Evolutionary conservation across 2,797 vertebrate genomes (phyloP).

Genomic region (Acomys russatus): DNA sequence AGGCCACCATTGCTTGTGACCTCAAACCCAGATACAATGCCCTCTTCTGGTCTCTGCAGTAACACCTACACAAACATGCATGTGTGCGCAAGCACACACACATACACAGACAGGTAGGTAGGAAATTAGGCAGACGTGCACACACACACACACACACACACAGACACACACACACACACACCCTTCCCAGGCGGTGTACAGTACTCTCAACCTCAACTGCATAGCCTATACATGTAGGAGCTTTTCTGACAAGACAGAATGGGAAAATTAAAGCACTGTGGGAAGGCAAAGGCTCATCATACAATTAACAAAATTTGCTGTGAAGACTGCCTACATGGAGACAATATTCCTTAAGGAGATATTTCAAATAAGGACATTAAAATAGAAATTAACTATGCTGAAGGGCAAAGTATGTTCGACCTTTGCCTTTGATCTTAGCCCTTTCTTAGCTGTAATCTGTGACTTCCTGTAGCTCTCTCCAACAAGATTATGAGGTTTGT

Average conservation of each 20-base stretch:
- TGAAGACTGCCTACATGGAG: background rate
- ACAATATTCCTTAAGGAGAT: background rate
- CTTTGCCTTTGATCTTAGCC: background rate
- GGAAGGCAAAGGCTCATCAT: background rate
- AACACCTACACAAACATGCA: background rate
- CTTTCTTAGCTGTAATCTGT: background rate
- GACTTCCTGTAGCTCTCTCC: background rate
- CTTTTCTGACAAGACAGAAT: background rate
- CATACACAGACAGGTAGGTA: too few species aligned
- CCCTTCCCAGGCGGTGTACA: background rate
- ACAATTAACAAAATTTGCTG: background rate
- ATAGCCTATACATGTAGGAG: background rate
- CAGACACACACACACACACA: background rate
- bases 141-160: background rate
- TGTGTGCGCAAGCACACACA: too few species aligned
- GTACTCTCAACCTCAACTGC: background rate
- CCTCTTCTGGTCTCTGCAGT: background rate
- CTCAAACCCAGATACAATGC: background rate
- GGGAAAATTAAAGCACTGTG: background rate
- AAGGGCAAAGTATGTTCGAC: background rate
- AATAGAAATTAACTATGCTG: background rate
- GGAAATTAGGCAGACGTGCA: too few species aligned
- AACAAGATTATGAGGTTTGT: background rate
- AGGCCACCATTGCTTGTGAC: background rate
- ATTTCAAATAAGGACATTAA: conserved; percentile 2